phyloP scores from a whole-genome alignment of 2,113 vertebrate species.

The Albula glossodonta region DNA sequence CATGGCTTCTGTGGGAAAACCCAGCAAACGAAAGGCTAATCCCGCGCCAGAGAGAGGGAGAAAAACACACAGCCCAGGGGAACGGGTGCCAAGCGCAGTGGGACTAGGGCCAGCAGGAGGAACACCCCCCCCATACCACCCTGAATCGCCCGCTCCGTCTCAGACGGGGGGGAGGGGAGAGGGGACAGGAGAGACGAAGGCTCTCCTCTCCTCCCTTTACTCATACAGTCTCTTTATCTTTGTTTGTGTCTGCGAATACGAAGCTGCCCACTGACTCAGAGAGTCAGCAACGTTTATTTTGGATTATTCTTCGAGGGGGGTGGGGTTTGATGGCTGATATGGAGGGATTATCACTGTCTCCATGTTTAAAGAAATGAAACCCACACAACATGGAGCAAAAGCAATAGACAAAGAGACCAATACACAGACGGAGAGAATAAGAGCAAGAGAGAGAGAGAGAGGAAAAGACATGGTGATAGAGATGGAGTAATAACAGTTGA shows the following conservation, averaged over 20 bases:
- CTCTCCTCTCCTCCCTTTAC: not conserved
- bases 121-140: not conserved
- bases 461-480: no score
- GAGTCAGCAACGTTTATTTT: constrained; percentile 56
- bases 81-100: not conserved
- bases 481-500: no score
- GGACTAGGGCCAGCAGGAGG: not conserved
- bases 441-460: not conserved
- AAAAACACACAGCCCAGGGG: constrained; percentile 7
- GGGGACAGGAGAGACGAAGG: not conserved
- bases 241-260: constrained; percentile 52
- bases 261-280: constrained; percentile 59
- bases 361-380: not conserved
- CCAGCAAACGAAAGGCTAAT: constrained; percentile 54
- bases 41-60: constrained; percentile 22
- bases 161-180: not conserved
- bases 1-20: constrained; percentile 73
- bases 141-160: not conserved
- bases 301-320: constrained; percentile 57
- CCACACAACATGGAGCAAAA: no score
- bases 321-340: not conserved
- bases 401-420: no score
- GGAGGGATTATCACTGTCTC: not conserved
- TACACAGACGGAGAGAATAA: no score
- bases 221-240: constrained; percentile 50